Evolutionary conservation across 2,888 invertebrate genomes (phyloP), one percentile per base, ranked within the genome.

Genomic region (Hofmannophila pseudospretella): DNA sequence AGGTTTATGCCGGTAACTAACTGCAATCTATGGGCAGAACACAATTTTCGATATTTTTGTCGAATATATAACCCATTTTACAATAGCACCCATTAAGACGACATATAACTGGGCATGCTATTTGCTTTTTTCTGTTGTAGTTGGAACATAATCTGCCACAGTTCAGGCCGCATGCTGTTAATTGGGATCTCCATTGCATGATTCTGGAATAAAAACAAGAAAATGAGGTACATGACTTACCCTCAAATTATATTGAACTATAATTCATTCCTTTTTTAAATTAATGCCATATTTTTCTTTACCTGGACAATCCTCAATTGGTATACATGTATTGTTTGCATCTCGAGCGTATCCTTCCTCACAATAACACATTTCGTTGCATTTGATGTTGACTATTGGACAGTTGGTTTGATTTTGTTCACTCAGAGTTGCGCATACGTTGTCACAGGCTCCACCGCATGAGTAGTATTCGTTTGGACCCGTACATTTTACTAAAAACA

Each of bases 381-480:
- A 72, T n/a, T 34, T 41, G 3, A 58, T 53, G 29, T 67, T 71
- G 0, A 47, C 1, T 4, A 67, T 65, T 1, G 64, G 67, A 32
- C 73, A 74, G 36, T 49, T 47, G 3, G 61, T 58, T 37, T 63
- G 58, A 34, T 57, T 69, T 29, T 64, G 55, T 38, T 43, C 34
- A 2, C 48, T 39, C 2, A 73, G 23, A 4, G 57, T 68, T 0
- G 49, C 46, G 34, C 75, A 75, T 0, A 60, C 66, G 14, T 68
- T 76, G 37, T 76, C 74, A 34, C 74, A 74, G 0, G 59, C 65
- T 7, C 54, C 44, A 1, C 64, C 66, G 36, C 72, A 72, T 1
- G 55, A 42, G 37, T 49, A 69, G 32, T 52, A 63, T 41, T 68
- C 69, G 35, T 65, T 34, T 0, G 44, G 44, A 4, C 64, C 65